Evolutionary conservation across 2,113 vertebrate genomes (phyloP), one percentile per base, ranked within the genome.

Genomic region (Oxygymnocypris stewartii): DNA sequence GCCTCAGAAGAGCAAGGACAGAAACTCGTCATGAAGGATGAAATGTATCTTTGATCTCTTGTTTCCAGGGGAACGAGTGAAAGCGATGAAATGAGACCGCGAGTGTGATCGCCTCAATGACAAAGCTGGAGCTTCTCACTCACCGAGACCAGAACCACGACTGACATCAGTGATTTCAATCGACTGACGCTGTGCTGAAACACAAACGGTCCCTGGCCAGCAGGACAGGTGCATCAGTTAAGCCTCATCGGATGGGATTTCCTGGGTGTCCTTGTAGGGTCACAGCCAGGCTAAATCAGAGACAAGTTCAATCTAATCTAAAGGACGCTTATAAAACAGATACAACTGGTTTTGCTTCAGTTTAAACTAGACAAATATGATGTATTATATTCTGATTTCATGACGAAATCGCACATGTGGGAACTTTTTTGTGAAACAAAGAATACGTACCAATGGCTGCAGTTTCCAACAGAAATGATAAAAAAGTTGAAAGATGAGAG

Each of bases 41-140:
- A 93, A 94, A 94, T 93, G 88, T 91, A 94, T 94, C 91, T 91
- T 91, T 90, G 91, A 94, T 94, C 88, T 93, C 92, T 92, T 92
- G 94, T 95, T 95, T 92, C 93, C 93, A 94, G 91, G 93, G 94
- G 92, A 94, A 95, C 93, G 89, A 84, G 88, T 88, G 88, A 71
- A 71, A 92, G 91, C 89, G 86, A 89, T 91, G 88, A 89, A 91
- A 92, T 91, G 89, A 81, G 84, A 90, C 37, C 84, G 84, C 85
- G 69, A 80, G 49, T 20, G 85, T 75, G 79, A 71, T 54, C 82
- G 63, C 77, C 73, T 75, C 82, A 88, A 84, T 51, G 51, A 77
- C 35, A 23, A 73, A 63, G 86, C 40, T 35, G 54, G 67, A 16
- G 49, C 4, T 74, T 73, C 42, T 75, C 51, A 14, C 63, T 80